These are phyloP conservation scores for Leptocoma aspasia DNA, from an alignment of 2,113 vertebrate species.

Conservation along the genomic window DNA sequence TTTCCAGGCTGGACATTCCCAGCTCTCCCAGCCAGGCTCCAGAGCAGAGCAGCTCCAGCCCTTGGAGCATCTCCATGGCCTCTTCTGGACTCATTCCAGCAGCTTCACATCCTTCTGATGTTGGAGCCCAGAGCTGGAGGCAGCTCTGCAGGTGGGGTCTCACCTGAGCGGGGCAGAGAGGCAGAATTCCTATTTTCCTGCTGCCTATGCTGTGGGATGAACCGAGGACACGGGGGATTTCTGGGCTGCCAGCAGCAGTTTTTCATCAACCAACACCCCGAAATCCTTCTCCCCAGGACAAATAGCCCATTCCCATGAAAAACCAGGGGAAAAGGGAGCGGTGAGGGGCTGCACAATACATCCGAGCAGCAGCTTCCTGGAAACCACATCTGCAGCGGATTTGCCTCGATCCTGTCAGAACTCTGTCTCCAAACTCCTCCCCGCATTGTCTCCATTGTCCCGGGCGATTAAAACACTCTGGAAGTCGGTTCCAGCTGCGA, in stretches of 20 bases:
- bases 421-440: conserved; percentile 50
- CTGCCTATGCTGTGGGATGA: rapidly evolving
- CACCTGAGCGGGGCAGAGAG: rapidly evolving
- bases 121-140: neutral
- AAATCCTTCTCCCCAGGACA: neutral
- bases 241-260: rapidly evolving
- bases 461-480: neutral
- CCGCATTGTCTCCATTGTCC: conserved; percentile 40
- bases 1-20: neutral
- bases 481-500: conserved; percentile 1
- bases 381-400: conserved; percentile 54
- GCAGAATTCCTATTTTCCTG: neutral
- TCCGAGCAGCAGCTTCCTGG: neutral
- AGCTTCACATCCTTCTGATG: rapidly evolving
- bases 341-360: neutral
- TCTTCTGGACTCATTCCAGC: rapidly evolving
- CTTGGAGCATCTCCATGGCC: rapidly evolving
- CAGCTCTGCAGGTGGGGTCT: rapidly evolving
- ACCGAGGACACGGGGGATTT: rapidly evolving
- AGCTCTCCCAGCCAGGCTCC: neutral
- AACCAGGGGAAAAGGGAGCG: neutral
- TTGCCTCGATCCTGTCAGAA: conserved; percentile 27
- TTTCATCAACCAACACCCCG: neutral
- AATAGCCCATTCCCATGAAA: neutral
- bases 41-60: neutral